Evolutionary conservation across 2,113 vertebrate species (phyloP).

Genomic region (Nothocercus julius): DNA sequence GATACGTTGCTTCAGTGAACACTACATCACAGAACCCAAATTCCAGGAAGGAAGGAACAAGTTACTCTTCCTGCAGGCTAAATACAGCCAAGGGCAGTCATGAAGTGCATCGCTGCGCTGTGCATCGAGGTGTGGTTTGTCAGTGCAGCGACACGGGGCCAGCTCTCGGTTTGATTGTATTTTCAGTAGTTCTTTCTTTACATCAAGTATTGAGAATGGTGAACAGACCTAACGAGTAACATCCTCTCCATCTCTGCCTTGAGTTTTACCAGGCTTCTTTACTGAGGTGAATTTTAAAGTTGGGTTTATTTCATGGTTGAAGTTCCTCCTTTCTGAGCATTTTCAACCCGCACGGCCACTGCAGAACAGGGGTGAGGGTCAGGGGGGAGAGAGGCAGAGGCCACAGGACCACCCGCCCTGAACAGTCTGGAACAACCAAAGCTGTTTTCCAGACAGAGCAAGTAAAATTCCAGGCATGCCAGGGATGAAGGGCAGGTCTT

Average conservation of each 20-base stretch:
- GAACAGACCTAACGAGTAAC: neutral
- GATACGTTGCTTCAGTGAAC: neutral
- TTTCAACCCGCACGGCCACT: accelerated
- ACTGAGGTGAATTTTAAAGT: neutral
- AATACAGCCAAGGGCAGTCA: neutral
- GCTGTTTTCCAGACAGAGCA: neutral
- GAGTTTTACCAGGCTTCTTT: neutral
- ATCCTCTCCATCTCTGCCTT: neutral
- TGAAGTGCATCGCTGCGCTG: accelerated
- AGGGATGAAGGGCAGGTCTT: neutral
- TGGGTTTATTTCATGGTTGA: too few species aligned
- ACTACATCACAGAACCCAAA: accelerated
- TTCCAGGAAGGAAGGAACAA: neutral
- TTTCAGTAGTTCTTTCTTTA: neutral
- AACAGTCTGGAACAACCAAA: neutral
- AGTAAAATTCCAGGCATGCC: neutral
- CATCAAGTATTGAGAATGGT: accelerated
- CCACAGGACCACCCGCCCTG: neutral
- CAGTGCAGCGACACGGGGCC: accelerated
- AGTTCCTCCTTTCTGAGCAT: neutral
- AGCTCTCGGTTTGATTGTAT: neutral
- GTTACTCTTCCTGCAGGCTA: neutral
- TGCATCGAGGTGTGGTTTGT: neutral
- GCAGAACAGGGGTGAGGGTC: too few species aligned
- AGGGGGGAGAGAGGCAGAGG: too few species aligned